phyloP scores from a whole-genome alignment of 2,113 vertebrate species.

The Gila orcuttii region DNA sequence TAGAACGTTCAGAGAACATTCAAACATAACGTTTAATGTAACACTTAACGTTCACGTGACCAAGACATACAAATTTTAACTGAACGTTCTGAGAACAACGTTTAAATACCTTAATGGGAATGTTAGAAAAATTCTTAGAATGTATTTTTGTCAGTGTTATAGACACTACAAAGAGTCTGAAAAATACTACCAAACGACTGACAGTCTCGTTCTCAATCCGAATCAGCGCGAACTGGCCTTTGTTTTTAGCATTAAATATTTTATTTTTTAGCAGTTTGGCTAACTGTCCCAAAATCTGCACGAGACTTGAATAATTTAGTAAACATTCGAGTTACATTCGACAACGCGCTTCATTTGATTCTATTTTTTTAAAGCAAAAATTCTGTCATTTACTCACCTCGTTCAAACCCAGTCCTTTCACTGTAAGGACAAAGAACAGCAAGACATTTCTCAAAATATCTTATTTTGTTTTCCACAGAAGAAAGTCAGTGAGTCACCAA shows the following conservation, averaged over 20 bases:
- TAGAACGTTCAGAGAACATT: no score
- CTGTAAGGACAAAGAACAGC: neutral
- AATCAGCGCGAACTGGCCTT: neutral
- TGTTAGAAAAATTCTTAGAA: no score
- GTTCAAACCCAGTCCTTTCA: neutral
- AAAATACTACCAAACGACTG: neutral
- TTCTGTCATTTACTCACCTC: neutral
- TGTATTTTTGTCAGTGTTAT: no score
- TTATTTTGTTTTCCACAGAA: neutral
- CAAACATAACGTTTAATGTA: no score
- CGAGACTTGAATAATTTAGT: neutral
- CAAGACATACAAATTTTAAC: no score
- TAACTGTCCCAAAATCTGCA: neutral
- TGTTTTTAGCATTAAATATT: neutral
- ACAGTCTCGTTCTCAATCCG: neutral
- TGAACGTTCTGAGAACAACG: no score
- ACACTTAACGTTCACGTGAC: no score
- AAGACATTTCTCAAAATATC: neutral
- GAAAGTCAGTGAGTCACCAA: neutral
- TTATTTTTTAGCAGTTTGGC: neutral
- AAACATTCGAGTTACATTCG: neutral
- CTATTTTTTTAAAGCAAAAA: neutral
- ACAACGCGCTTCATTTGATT: neutral
- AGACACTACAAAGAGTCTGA: neutral
- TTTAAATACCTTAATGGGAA: no score